Base-by-base conservation (phyloP, 1,140 invertebrate genomes). In the Neodiprion virginianus region DNA sequence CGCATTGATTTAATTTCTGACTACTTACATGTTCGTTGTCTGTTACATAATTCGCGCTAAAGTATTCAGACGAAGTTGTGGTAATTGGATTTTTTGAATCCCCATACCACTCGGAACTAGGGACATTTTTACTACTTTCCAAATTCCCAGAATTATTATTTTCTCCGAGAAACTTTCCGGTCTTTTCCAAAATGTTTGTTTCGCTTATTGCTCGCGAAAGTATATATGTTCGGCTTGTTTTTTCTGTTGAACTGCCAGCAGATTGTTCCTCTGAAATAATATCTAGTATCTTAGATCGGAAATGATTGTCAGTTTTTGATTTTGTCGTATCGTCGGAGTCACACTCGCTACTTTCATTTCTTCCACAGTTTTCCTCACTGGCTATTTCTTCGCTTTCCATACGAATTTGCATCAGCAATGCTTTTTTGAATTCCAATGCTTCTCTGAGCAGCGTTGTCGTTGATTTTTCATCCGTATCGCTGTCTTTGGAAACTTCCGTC, bases 251-350 rank as follows among this genome's bases (percentile, higher is more conserved):
- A 70, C 79, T 78, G 23, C 75, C 78, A 2, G 72, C 75, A 17
- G 79, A 77, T 17, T 82, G 79, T 71, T 84, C 79, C 71, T 85
- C 81, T 1, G 78, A 74, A 65, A 84, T 83, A 28, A 82, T 80
- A 12, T 85, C 82, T 28, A 84, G 47, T 0, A 80, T 10, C 3
- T 82, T 81, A 0, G 79, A 71, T 67, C 78, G 73, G 40, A 79
- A 80, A 72, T 75, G 72, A 65, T 76, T 76, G 3, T 75, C 71
- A 9, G 72, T 53, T 47, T 77, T 73, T 9, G 61, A 48, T 17
- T 40, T 17, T 7, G 48, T 8, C 8, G 61, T 53, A 10, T 23
- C 21, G 11, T 47, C 10, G n/a, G 61, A 66, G 4, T 73, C 67
- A n/a, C 53, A 48, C 10, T 77, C 48, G 69, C 0, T 72, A 40